Percentiles rank a stretch among this genome's conserved stretches.
These are phyloP conservation scores for Lytechinus variegatus DNA, from an alignment of 35 echinoderm and acorn worm genomes.

Conservation along the genomic window DNA sequence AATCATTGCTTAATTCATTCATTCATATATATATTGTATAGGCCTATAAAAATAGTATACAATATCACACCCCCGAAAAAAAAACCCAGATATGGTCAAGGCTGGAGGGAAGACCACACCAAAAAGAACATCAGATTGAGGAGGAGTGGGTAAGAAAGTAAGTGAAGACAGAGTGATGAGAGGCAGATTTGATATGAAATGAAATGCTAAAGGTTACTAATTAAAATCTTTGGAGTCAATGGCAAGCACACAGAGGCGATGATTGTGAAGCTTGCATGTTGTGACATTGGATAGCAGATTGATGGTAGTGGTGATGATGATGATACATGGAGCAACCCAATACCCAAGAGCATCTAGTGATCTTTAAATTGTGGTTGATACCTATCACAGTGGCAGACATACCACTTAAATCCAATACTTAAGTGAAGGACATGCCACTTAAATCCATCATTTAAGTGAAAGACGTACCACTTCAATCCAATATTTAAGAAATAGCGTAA, in stretches of 20 bases:
- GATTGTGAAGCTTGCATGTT: background rate
- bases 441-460: background rate
- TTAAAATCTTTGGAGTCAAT: constrained; percentile 8
- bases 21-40: no score
- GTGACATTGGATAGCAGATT: background rate
- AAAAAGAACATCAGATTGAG: background rate
- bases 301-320: constrained; percentile 28
- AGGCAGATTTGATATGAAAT: background rate
- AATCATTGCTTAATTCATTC: no score
- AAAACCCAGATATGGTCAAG: background rate
- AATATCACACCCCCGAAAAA: no score
- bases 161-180: constrained; percentile 19
- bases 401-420: background rate
- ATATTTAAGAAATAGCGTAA: no score
- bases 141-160: background rate
- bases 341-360: background rate
- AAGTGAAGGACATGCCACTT: no score
- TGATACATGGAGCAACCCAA: background rate
- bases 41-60: no score
- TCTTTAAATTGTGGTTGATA: background rate
- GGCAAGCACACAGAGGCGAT: background rate
- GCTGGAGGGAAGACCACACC: background rate
- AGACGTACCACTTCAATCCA: background rate
- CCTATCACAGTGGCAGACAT: background rate
- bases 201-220: constrained; percentile 45